Evolutionary conservation across 1,140 invertebrate genomes (phyloP).

Genomic region (Nixonia krombeini): DNA sequence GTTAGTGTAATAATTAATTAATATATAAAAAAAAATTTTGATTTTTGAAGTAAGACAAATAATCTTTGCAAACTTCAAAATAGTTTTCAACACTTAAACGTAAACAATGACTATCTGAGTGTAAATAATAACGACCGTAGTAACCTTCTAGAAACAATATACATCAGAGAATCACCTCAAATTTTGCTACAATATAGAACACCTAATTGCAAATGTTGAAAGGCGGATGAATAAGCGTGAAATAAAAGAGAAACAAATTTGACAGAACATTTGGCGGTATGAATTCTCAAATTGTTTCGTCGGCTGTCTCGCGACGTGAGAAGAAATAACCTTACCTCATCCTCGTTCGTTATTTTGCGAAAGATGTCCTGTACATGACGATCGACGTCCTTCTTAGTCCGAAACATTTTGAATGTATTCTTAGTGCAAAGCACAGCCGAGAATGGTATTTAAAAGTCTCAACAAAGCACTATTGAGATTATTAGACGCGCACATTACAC

Average conservation of each 20-base stretch:
- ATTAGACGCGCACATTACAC: background rate
- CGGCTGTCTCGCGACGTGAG: background rate
- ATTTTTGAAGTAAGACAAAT: too few species aligned
- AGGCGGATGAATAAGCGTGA: background rate
- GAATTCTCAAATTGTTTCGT: background rate
- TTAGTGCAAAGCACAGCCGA: background rate
- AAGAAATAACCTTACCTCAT: conserved; percentile 74
- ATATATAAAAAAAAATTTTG: too few species aligned
- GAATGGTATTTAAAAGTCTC: background rate
- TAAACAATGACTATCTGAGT: background rate
- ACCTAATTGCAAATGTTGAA: background rate
- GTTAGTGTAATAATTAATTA: too few species aligned
- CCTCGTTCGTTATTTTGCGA: conserved; percentile 76
- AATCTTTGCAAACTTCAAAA: too few species aligned
- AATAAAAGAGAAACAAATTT: background rate
- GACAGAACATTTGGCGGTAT: background rate
- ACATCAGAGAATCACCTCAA: background rate
- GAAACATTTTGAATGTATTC: conserved; percentile 72
- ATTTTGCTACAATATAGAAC: background rate
- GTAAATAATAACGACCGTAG: background rate
- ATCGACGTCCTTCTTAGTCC: conserved; percentile 79
- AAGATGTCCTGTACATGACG: conserved; percentile 78
- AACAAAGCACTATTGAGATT: background rate
- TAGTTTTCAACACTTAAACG: background rate
- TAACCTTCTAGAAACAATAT: background rate